phyloP scores from a whole-genome alignment of 1,140 invertebrate genomes.

The Leptopilina boulardi region DNA sequence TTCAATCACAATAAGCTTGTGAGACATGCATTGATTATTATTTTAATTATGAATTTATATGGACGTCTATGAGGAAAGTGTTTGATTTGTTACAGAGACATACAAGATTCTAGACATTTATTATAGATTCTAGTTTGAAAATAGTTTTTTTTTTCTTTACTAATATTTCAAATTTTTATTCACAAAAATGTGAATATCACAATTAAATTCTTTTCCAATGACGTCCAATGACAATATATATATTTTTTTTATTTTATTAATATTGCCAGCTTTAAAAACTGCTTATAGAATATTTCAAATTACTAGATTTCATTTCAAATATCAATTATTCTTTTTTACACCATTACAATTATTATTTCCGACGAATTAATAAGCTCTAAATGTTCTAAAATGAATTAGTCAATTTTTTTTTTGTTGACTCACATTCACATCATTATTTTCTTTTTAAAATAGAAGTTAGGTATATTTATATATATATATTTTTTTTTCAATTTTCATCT shows the following conservation, averaged over 20 bases:
- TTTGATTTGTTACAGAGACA: neutral
- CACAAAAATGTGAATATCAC: slow-evolving; percentile 38
- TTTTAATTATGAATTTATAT: slow-evolving; percentile 1
- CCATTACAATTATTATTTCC: too few relatives aligned
- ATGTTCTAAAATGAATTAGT: neutral
- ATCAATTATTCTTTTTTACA: neutral
- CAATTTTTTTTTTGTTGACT: neutral
- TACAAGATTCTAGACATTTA: slow-evolving; percentile 29
- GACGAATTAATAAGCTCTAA: neutral
- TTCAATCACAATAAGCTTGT: slow-evolving; percentile 65
- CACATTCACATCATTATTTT: neutral
- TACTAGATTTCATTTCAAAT: neutral
- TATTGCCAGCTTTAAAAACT: neutral
- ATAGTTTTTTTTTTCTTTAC: slow-evolving; percentile 34
- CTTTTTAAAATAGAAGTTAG: neutral
- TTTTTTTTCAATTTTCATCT: neutral
- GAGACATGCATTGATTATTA: slow-evolving; percentile 51
- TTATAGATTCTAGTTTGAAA: slow-evolving; percentile 16
- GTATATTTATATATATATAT: neutral
- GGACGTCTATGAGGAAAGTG: neutral
- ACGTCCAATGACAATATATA: neutral
- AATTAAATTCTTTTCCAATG: slow-evolving; percentile 29
- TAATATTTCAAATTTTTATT: slow-evolving; percentile 39
- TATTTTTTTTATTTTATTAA: too few relatives aligned
- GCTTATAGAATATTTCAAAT: neutral